These are phyloP conservation scores for Trissonchulus sp. DNA, from an alignment of 2,888 invertebrate species.

Conservation along the genomic window DNA sequence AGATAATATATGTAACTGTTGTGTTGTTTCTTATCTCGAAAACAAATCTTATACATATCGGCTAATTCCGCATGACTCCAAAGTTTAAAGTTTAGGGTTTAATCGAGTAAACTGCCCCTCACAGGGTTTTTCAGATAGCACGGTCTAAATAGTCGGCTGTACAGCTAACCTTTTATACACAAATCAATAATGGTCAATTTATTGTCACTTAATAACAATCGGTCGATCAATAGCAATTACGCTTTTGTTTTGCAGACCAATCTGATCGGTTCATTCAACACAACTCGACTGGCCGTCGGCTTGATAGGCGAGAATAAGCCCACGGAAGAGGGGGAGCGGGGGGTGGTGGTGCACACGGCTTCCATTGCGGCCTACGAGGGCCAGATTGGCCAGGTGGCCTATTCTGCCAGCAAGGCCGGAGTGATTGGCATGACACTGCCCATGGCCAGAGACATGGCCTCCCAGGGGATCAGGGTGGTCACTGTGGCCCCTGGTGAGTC, in stretches of 20 bases:
- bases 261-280: constrained; percentile 85
- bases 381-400: constrained; percentile 88
- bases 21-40: too few species aligned
- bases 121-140: too few species aligned
- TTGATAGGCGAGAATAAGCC: constrained; percentile 67
- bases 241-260: constrained; percentile 64
- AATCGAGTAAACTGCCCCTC: too few species aligned
- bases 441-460: constrained; percentile 75
- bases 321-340: constrained; percentile 70
- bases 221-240: background rate
- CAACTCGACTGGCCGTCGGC: constrained; percentile 72
- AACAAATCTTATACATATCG: too few species aligned
- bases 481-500: constrained; percentile 58
- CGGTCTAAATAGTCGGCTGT: too few species aligned
- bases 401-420: constrained; percentile 85
- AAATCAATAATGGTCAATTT: too few species aligned
- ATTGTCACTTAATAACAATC: too few species aligned
- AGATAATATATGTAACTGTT: too few species aligned
- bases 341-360: constrained; percentile 89
- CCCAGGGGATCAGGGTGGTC: constrained; percentile 56
- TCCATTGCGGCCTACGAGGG: constrained; percentile 93
- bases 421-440: constrained; percentile 92
- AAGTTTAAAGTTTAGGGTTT: too few species aligned
- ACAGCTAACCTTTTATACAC: too few species aligned
- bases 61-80: too few species aligned